Conservation (phyloP, 1,140 invertebrate genomes). For the Leptopilina clavipes region DNA sequence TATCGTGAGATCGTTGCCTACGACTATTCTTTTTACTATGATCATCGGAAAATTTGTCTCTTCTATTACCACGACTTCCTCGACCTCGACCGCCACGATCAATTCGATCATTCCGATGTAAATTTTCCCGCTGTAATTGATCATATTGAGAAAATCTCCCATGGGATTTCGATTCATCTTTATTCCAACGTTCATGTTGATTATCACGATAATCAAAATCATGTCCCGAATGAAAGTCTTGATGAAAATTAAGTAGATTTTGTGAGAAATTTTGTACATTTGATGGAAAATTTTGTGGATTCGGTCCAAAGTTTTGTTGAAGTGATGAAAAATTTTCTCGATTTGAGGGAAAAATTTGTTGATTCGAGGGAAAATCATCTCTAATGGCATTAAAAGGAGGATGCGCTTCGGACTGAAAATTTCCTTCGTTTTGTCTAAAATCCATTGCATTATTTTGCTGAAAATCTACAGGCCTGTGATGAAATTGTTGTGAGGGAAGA, state of each 20-base stretch:
- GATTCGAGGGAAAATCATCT: slow-evolving; percentile 56
- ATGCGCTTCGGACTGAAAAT: neutral
- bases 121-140: slow-evolving; percentile 53
- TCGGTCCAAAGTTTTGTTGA: slow-evolving; percentile 59
- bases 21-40: slow-evolving; percentile 59
- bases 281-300: slow-evolving; percentile 56
- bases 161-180: slow-evolving; percentile 55
- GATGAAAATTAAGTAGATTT: slow-evolving; percentile 47
- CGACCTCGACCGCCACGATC: slow-evolving; percentile 61
- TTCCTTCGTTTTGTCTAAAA: slow-evolving; percentile 57
- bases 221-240: slow-evolving; percentile 53
- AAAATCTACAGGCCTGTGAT: slow-evolving; percentile 59
- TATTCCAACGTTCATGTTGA: slow-evolving; percentile 57
- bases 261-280: slow-evolving; percentile 58
- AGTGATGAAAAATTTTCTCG: slow-evolving; percentile 56
- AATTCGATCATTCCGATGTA: slow-evolving; percentile 62
- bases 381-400: slow-evolving; percentile 45
- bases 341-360: slow-evolving; percentile 58
- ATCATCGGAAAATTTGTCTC: slow-evolving; percentile 63
- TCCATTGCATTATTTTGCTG: slow-evolving; percentile 57
- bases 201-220: slow-evolving; percentile 66
- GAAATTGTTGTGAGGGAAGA: slow-evolving; percentile 57
- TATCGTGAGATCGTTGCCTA: slow-evolving; percentile 50
- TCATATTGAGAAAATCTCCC: slow-evolving; percentile 60
- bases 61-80: slow-evolving; percentile 56